Conservation (phyloP, 64 coral and sea anemone species). For the Stylophora pistillata region DNA sequence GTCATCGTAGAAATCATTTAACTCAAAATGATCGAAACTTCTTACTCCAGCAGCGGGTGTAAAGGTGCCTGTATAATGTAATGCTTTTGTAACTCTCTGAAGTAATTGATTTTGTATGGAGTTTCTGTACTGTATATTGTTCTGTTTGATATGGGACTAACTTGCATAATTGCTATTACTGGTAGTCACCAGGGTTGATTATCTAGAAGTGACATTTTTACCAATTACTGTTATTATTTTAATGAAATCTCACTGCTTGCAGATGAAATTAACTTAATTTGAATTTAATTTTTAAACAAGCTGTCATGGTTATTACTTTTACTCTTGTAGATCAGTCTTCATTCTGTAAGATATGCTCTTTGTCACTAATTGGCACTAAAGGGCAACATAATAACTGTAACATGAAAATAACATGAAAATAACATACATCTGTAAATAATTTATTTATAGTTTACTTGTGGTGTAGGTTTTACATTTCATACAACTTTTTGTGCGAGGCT, state of each 20-base stretch:
- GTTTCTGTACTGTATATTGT: background rate
- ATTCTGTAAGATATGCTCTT: background rate
- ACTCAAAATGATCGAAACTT: slow-evolving; percentile 33
- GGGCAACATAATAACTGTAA: background rate
- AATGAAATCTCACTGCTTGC: too few relatives aligned
- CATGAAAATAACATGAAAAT: background rate
- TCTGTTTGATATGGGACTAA: too few relatives aligned
- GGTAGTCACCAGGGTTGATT: too few relatives aligned
- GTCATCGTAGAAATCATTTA: slow-evolving; percentile 46
- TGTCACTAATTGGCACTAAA: background rate
- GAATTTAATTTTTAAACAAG: too few relatives aligned
- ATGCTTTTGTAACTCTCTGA: background rate
- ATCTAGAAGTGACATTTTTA: too few relatives aligned
- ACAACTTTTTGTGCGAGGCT: background rate
- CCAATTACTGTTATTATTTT: too few relatives aligned
- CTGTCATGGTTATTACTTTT: too few relatives aligned
- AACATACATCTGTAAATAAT: background rate
- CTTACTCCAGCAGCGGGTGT: background rate
- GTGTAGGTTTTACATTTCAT: background rate
- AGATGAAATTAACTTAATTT: too few relatives aligned
- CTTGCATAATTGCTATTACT: too few relatives aligned
- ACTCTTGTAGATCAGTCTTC: background rate
- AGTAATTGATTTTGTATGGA: background rate
- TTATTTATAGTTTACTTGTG: too few relatives aligned
- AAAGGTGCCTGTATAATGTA: slow-evolving; percentile 14